Evolutionary conservation across 1,140 invertebrate species (phyloP).

Genomic region (Papilio xuthus): DNA sequence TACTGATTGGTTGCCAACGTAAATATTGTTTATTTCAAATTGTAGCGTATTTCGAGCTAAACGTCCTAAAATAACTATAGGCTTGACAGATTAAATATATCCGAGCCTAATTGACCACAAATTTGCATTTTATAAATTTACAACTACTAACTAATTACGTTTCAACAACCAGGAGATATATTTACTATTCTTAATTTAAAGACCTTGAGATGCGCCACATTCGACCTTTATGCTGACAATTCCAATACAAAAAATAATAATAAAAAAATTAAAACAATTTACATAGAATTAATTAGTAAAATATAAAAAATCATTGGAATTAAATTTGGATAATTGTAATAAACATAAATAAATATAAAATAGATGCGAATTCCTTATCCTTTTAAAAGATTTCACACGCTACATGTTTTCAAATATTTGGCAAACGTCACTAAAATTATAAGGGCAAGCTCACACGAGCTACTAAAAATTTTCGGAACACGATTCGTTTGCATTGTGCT

Average conservation of each 20-base stretch:
- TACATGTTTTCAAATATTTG: slow-evolving; percentile 47
- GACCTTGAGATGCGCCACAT: slow-evolving; percentile 66
- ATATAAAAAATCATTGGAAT: not conserved
- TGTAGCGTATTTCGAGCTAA: slow-evolving; percentile 17
- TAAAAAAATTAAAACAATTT: not conserved
- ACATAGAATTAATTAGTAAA: not conserved
- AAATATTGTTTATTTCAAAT: not conserved
- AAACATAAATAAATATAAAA: not conserved
- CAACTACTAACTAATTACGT: slow-evolving; percentile 61
- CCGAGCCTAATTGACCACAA: slow-evolving; percentile 76
- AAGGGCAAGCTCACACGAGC: slow-evolving; percentile 29
- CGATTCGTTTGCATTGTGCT: not conserved
- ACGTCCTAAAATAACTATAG: slow-evolving; percentile 49
- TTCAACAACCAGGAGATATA: slow-evolving; percentile 78
- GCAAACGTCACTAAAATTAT: slow-evolving; percentile 48
- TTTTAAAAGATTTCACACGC: slow-evolving; percentile 3
- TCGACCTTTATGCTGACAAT: slow-evolving; percentile 46
- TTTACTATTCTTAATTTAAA: slow-evolving; percentile 68
- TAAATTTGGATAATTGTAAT: not conserved
- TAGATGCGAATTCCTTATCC: not conserved
- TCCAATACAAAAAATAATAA: slow-evolving; percentile 8
- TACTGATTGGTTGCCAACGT: not conserved
- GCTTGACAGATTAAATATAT: slow-evolving; percentile 60
- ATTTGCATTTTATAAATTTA: slow-evolving; percentile 60
- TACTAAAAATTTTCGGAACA: not conserved